phyloP scores from a whole-genome alignment of 2,888 invertebrate genomes.

The Oeneis ivallda region DNA sequence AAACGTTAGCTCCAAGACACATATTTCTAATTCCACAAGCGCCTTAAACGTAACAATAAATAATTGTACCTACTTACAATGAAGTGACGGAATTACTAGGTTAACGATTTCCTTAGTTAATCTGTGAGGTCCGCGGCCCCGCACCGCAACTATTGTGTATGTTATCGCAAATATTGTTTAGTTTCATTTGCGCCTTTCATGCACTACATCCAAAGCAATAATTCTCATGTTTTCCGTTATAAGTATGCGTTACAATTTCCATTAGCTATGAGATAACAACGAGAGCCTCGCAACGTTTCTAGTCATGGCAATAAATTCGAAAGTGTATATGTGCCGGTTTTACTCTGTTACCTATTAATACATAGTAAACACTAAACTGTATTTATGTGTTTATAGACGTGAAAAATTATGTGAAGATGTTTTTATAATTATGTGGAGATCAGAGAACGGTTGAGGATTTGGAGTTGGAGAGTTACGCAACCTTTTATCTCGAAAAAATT shows the following conservation, averaged over 20 bases:
- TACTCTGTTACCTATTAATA: background rate
- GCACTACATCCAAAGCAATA: conserved; percentile 60
- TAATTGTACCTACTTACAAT: conserved; percentile 31
- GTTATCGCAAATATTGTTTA: conserved; percentile 62
- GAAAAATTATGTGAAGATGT: too few relatives aligned
- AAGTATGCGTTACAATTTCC: conserved; percentile 21
- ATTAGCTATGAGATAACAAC: conserved; percentile 13
- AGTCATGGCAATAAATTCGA: background rate
- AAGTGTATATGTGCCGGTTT: background rate
- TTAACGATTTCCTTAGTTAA: conserved; percentile 61
- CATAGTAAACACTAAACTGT: too few relatives aligned
- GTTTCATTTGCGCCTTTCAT: conserved; percentile 62
- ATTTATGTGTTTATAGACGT: too few relatives aligned
- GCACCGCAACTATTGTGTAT: conserved; percentile 57
- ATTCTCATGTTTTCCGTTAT: conserved; percentile 48
- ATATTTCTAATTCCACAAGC: conserved; percentile 17
- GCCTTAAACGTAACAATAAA: conserved; percentile 25
- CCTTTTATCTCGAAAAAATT: too few relatives aligned
- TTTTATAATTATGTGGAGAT: too few relatives aligned
- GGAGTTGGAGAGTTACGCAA: too few relatives aligned
- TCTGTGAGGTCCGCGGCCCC: conserved; percentile 58
- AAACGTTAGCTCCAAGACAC: conserved; percentile 9
- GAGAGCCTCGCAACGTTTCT: background rate
- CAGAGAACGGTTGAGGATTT: too few relatives aligned
- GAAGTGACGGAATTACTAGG: conserved; percentile 54